Evolutionary conservation across 2,113 vertebrate genomes (phyloP), one percentile per base, ranked within the genome.

Genomic region (Hyaena hyaena): DNA sequence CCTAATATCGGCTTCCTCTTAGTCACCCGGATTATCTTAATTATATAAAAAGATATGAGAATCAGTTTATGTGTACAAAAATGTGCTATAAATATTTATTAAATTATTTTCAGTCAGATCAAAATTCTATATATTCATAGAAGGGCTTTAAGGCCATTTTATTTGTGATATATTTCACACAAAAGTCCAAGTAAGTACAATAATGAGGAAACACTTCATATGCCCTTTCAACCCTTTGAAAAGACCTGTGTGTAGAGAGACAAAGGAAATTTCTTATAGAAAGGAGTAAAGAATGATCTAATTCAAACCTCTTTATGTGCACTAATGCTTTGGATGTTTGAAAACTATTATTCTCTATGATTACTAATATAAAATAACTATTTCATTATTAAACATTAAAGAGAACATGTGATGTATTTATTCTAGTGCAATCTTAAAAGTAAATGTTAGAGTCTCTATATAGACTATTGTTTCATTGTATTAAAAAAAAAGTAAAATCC

Each of bases 311-410:
- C 35, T 33, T 95, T 35, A 14, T 68, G 5, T 79, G 43, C 28
- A 90, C 15, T 26, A 81, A 58, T 14, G 35, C 21, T 95, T 76
- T 87, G 50, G 92, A 69, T 94, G 21, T 93, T 91, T 93, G 53
- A 86, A 88, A 97, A 53, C 39, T 74, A 63, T 94, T 93, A 95
- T 45, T 94, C 55, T 2, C 71, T 61, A 45, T 80, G 33, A 61
- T 94, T 95, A 85, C 50, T 24, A 89, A 91, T 94, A 89, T 80
- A 55, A 81, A 76, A 66, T 53, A 45, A 6, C 7, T 55, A n/a
- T 33, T 86, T 87, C 63, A 94, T 82, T 82, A 91, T 74, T 88
- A 87, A 88, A 87, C 69, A 50, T 45, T 35, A 69, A 82, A 66
- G 33, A 53, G 93, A 95, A 77, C 19, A 58, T 19, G 7, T 19